Base-by-base conservation (phyloP, 2,113 vertebrate genomes). In the Phyllostomus discolor region DNA sequence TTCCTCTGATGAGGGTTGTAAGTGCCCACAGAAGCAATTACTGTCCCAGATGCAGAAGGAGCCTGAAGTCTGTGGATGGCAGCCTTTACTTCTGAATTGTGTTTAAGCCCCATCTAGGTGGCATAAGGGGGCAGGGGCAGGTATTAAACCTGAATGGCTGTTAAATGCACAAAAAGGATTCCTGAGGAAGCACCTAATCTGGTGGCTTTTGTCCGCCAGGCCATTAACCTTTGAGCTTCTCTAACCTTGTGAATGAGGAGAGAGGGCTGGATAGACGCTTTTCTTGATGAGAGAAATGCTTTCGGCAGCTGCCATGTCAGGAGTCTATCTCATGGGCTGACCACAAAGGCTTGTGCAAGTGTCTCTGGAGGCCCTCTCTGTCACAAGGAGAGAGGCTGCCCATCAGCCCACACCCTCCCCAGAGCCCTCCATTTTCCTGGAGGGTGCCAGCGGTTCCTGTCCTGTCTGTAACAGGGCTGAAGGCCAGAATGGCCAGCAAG, bases 131-230 rank as follows among this genome's bases (percentile, higher is more conserved):
- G 54, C 43, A 2, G 54, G 54, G 54, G 52, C 19, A 17, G 19
- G 54, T 19, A 46, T 69, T 83, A 91, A 95, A 79, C 57, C 87
- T 73, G 69, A 88, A n/a, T 50, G 86, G 50, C 90, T 90, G 41
- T 72, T 57, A 43, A 92, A 66, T 62, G 59, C 94, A 95, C 69
- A 48, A 9, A 91, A 50, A 90, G 87, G 82, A 86, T 90, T 89
- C 70, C 91, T 12, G 41, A 93, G 90, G 83, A 97, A 95, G 48
- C 2, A 0, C 50, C 50, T 95, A 84, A 93, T 89, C 62, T 90
- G 38, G 3, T 12, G 11, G 92, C 78, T 70, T 92, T 95, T 82
- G 73, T 69, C 83, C 69, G 19, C 35, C 59, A 91, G 46, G 50
- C 31, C 17, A 66, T 92, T 88, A 73, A 81, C 84, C 59, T 66